These are phyloP conservation scores for Pocillopora damicornis DNA, from an alignment of 64 coral and sea anemone species.

Conservation along the genomic window DNA sequence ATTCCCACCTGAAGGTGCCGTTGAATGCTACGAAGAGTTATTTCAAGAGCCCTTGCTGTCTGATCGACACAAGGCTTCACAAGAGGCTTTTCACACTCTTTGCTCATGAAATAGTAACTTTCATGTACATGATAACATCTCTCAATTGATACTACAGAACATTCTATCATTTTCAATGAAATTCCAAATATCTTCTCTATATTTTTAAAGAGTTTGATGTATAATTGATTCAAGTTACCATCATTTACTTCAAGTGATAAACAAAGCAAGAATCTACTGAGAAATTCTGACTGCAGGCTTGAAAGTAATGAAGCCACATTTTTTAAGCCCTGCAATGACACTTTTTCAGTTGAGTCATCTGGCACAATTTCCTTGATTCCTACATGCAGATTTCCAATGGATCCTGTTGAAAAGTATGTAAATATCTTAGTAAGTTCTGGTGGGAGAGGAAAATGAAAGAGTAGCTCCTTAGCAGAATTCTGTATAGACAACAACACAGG, in stretches of 20 bases:
- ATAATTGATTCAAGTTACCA: not conserved
- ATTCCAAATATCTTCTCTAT: slow-evolving; percentile 39
- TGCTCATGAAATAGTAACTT: slow-evolving; percentile 26
- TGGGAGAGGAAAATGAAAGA: slow-evolving; percentile 34
- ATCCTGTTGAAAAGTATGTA: slow-evolving; percentile 56
- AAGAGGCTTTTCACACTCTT: slow-evolving; percentile 6
- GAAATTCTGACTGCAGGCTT: slow-evolving; percentile 69
- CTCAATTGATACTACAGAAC: slow-evolving; percentile 38
- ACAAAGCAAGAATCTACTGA: slow-evolving; percentile 63
- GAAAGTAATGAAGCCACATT: slow-evolving; percentile 36
- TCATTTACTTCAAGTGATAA: slow-evolving; percentile 49
- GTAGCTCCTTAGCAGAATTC: slow-evolving; percentile 36
- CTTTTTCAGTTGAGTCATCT: not conserved
- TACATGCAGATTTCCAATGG: slow-evolving; percentile 27
- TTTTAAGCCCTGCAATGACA: slow-evolving; percentile 76
- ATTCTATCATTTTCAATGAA: slow-evolving; percentile 15
- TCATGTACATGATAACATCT: slow-evolving; percentile 74
- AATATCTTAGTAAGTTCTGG: slow-evolving; percentile 53
- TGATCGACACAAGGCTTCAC: slow-evolving; percentile 6
- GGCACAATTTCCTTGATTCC: not conserved
- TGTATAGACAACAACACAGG: slow-evolving; percentile 11
- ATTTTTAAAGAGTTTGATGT: slow-evolving; percentile 9
- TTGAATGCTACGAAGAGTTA: slow-evolving; percentile 73
- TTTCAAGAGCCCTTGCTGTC: slow-evolving; percentile 16
- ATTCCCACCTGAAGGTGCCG: slow-evolving; percentile 65